Conservation (phyloP, 30 jellyfish, hydroid and myxozoan species). For the Turritopsis dohrnii region DNA sequence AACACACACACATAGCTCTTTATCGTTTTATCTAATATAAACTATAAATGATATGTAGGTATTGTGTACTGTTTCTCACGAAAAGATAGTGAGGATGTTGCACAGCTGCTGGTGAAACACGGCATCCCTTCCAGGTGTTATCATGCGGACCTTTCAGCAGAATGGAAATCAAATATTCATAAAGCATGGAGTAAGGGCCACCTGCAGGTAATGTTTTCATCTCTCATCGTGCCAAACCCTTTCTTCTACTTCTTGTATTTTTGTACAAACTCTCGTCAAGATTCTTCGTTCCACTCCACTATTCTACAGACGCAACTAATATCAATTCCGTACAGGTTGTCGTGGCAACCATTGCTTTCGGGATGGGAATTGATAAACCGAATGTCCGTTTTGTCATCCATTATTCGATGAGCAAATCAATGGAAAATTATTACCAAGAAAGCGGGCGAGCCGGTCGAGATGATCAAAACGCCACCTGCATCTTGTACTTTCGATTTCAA, state of each 20-base stretch:
- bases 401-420: slow-evolving; percentile 76
- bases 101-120: slow-evolving; percentile 34
- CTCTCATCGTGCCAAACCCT: too few species aligned
- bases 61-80: slow-evolving; percentile 86
- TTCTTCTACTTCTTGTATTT: too few species aligned
- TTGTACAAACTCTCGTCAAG: too few species aligned
- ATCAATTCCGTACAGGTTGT: slow-evolving; percentile 46
- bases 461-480: slow-evolving; percentile 59
- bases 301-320: too few species aligned
- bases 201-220: slow-evolving; percentile 42
- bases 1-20: too few species aligned
- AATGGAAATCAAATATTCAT: slow-evolving; percentile 35
- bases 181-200: slow-evolving; percentile 58
- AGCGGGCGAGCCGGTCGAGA: slow-evolving; percentile 98
- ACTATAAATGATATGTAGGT: too few species aligned
- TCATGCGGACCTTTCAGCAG: slow-evolving; percentile 67
- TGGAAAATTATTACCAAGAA: slow-evolving; percentile 90
- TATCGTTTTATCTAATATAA: too few species aligned
- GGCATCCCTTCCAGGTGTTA: slow-evolving; percentile 70
- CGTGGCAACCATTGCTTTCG: slow-evolving; percentile 88
- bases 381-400: slow-evolving; percentile 88
- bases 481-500: slow-evolving; percentile 65
- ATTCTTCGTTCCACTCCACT: too few species aligned
- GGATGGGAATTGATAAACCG: slow-evolving; percentile 95
- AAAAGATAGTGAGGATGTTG: slow-evolving; percentile 68